These are phyloP conservation scores for Motacilla alba DNA, from an alignment of 2,113 vertebrate genomes.

Conservation along the genomic window DNA sequence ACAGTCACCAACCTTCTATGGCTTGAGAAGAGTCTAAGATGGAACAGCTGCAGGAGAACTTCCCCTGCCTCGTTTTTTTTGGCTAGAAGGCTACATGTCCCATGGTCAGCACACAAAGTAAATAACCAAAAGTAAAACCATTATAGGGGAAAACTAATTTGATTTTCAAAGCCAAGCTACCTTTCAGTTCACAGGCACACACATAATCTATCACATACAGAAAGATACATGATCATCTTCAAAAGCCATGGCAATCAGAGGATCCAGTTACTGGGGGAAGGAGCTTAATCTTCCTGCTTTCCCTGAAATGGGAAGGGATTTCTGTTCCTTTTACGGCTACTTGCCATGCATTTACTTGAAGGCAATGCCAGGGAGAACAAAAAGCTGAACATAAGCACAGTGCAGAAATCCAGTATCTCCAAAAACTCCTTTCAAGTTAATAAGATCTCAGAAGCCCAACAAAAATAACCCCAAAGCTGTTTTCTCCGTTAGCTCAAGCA, in stretches of 20 bases:
- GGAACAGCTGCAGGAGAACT: background rate
- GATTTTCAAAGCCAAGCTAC: background rate
- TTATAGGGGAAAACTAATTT: background rate
- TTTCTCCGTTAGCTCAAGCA: background rate
- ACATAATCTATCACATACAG: background rate
- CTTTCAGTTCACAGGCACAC: background rate
- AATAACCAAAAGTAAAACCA: background rate
- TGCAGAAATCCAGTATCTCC: background rate
- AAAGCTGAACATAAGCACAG: background rate
- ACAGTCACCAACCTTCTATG: rapidly evolving
- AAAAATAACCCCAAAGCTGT: background rate
- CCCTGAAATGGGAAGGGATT: background rate
- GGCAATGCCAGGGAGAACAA: background rate
- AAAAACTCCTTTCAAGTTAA: background rate
- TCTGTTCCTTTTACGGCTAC: background rate
- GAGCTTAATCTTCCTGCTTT: background rate
- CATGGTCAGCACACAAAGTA: rapidly evolving
- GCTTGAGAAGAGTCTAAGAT: background rate
- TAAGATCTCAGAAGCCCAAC: background rate
- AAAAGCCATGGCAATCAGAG: background rate
- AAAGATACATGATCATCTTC: background rate
- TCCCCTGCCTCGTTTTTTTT: background rate
- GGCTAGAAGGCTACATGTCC: background rate
- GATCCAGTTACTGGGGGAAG: background rate
- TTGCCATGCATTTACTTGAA: background rate